Conservation (phyloP, 2,888 invertebrate genomes). For the Aproaerema taeniolella region DNA sequence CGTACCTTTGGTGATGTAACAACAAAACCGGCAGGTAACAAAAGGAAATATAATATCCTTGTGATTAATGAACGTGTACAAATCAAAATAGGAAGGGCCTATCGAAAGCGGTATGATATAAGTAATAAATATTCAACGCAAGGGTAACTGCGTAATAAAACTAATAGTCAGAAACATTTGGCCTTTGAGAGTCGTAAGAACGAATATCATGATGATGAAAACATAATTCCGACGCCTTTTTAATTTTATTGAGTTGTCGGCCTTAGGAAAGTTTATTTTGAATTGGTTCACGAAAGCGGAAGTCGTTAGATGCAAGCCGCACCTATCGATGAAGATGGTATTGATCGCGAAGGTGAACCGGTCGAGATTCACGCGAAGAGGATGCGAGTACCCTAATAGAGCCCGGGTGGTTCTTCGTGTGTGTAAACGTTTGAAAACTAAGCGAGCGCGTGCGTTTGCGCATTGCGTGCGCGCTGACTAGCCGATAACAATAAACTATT, state of each 20-base stretch:
- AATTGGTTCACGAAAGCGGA: slow-evolving; percentile 58
- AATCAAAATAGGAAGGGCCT: slow-evolving; percentile 42
- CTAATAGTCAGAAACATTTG: slow-evolving; percentile 58
- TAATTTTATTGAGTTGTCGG: slow-evolving; percentile 63
- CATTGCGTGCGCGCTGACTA: slow-evolving; percentile 68
- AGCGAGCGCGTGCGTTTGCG: slow-evolving; percentile 53
- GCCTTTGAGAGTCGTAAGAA: slow-evolving; percentile 55
- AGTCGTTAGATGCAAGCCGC: slow-evolving; percentile 41
- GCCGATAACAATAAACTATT: slow-evolving; percentile 78
- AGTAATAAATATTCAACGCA: slow-evolving; percentile 48
- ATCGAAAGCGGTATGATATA: slow-evolving; percentile 45
- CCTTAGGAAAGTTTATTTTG: slow-evolving; percentile 60
- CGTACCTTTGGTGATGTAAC: background rate
- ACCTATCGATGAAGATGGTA: slow-evolving; percentile 37
- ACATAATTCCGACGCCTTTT: slow-evolving; percentile 56
- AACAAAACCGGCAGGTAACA: no score
- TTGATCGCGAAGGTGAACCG: slow-evolving; percentile 56
- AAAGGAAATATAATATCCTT: background rate
- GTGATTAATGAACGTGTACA: slow-evolving; percentile 20
- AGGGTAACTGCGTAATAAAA: slow-evolving; percentile 71
- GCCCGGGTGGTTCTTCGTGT: slow-evolving; percentile 44
- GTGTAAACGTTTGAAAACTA: slow-evolving; percentile 62
- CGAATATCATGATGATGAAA: slow-evolving; percentile 52
- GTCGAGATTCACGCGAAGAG: slow-evolving; percentile 49
- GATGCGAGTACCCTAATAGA: slow-evolving; percentile 64